phyloP scores from a whole-genome alignment of 2,888 invertebrate species.

The Brenthis daphne region DNA sequence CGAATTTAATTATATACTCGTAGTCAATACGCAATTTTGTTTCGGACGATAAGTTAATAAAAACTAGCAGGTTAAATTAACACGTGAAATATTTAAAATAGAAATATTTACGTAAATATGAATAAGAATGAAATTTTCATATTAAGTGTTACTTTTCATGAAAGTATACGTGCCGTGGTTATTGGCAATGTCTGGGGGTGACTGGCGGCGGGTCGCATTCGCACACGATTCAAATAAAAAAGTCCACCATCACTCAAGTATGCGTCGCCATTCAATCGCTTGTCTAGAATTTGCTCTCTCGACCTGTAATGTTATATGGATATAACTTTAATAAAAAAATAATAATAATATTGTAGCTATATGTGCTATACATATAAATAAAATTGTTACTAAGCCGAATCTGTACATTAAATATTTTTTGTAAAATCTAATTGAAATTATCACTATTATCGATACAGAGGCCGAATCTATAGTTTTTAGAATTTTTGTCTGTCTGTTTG shows the following conservation, averaged over 20 bases:
- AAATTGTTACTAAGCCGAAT: no score
- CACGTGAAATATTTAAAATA: neutral
- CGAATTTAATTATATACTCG: no score
- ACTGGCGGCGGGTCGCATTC: conserved; percentile 59
- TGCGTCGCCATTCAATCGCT: conserved; percentile 78
- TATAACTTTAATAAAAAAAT: conserved; percentile 40
- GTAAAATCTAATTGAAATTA: no score
- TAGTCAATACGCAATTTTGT: no score
- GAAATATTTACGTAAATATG: neutral
- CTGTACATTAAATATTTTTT: no score
- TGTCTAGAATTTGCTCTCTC: conserved; percentile 71
- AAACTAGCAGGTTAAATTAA: no score
- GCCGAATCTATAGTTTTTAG: no score
- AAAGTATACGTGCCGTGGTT: conserved; percentile 4
- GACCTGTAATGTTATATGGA: conserved; percentile 58
- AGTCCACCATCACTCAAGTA: conserved; percentile 81
- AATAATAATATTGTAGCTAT: neutral
- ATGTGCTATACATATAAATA: no score
- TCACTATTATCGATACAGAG: no score
- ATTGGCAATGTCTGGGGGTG: conserved; percentile 18
- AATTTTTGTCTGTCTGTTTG: no score
- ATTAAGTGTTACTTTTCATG: neutral
- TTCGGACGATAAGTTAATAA: no score
- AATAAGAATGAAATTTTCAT: neutral
- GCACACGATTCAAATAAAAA: conserved; percentile 82